A percentile compares a stretch with the other conserved stretches of the same genome.
These are phyloP conservation scores for Antitype chi DNA, from an alignment of 2,888 invertebrate species.

Conservation along the genomic window DNA sequence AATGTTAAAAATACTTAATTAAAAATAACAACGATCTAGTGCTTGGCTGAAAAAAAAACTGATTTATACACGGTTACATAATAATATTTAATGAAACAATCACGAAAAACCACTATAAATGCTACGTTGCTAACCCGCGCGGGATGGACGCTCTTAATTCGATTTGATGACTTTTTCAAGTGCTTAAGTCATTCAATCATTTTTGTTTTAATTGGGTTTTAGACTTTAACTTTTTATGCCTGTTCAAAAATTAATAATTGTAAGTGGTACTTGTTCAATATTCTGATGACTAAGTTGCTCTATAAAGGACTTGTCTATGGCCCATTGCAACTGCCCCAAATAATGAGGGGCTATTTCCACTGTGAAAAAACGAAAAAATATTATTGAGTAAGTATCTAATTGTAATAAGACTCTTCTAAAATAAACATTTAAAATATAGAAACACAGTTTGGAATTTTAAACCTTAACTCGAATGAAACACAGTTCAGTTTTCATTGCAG, in stretches of 20 bases:
- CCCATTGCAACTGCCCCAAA: conserved; percentile 55
- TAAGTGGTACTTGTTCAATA: conserved; percentile 31
- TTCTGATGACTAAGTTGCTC: conserved; percentile 20
- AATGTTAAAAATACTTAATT: too few species aligned
- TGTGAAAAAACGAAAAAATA: conserved; percentile 21
- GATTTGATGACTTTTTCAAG: too few species aligned
- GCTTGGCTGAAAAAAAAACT: too few species aligned
- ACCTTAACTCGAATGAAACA: background rate
- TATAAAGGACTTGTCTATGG: conserved; percentile 56
- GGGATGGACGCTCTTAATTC: too few species aligned
- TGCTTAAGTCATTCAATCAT: too few species aligned
- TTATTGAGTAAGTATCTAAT: background rate
- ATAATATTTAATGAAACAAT: too few species aligned
- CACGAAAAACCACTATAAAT: too few species aligned
- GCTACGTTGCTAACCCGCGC: too few species aligned
- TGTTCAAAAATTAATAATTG: background rate
- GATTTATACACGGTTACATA: too few species aligned
- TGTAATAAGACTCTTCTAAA: background rate
- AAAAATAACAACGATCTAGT: too few species aligned
- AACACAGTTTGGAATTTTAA: background rate
- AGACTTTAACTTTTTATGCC: too few species aligned
- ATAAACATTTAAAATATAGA: background rate
- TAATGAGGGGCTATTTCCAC: conserved; percentile 20
- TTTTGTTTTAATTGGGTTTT: too few species aligned
- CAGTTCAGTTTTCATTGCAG: background rate